Evolutionary conservation across 2,888 invertebrate species (phyloP), one percentile per base, ranked within the genome.

Genomic region (Prenolepis imparis): DNA sequence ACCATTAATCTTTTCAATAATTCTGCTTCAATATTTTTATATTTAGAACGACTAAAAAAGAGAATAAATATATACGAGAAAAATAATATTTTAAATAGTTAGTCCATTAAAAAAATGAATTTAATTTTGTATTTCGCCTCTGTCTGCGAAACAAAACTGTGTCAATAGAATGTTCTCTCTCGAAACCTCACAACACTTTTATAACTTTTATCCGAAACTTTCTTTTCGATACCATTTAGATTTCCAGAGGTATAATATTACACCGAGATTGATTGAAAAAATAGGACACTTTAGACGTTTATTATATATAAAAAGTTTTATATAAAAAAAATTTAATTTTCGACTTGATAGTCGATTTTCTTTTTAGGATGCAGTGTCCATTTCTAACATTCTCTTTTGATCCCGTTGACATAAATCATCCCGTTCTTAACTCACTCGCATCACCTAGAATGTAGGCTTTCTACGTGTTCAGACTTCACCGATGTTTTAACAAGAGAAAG

Each of bases 401-500:
- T 39, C 39, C 28, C 24, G 55, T 28, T 72, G 55, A 32, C 28
- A 44, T 24, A 52, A 63, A 74, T 48, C 12, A 5, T 39, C 39
- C 36, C 28, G 67, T 41, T 41, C 55, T 41, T 77, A 32, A n/a
- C 28, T 55, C n/a, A 68, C 57, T 78, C 11, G 44, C 18, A 44
- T 44, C 32, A 36, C 21, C 59, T 70, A 70, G 72, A 72, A 80
- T 44, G 59, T 8, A 1, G 68, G 44, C 78, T 80, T 80, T 80
- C 78, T 80, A 80, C 72, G 36, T 44, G 57, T 41, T 28, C 78
- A 59, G 59, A 72, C 78, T 6, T 59, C 36, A 36, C 72, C 59
- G 59, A 44, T 70, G 72, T 80, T 80, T 80, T 80, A 80, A 72
- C 72, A 72, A 80, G 78, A 80, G 78, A 80, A 80, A 80, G 78